A percentile compares a stretch with the other conserved stretches of the same genome.
Evolutionary conservation across 2,113 vertebrate genomes (phyloP).

Genomic region (Calidris pygmaea): DNA sequence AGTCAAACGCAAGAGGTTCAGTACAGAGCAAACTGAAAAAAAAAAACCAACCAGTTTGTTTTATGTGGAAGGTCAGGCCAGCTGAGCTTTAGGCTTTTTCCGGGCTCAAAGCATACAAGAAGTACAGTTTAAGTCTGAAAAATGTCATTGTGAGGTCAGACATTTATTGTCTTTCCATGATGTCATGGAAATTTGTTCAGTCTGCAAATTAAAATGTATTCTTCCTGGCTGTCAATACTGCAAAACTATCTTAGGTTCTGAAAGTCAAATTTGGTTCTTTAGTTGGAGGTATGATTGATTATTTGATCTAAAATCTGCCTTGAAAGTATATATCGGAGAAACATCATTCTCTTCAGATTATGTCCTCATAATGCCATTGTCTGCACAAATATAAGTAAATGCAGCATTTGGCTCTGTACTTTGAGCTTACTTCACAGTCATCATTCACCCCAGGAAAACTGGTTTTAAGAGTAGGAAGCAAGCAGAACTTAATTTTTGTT

Average conservation of each 20-base stretch:
- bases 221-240: slow-evolving; percentile 55
- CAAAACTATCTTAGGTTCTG: slow-evolving; percentile 21
- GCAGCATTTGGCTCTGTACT: slow-evolving; percentile 45
- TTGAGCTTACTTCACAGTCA: slow-evolving; percentile 56
- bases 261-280: slow-evolving; percentile 46
- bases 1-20: not conserved
- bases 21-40: not conserved
- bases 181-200: slow-evolving; percentile 55
- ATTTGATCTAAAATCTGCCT: slow-evolving; percentile 16
- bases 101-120: slow-evolving; percentile 11
- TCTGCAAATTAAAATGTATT: slow-evolving; percentile 56
- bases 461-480: not conserved
- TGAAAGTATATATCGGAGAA: slow-evolving; percentile 45
- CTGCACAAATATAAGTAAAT: slow-evolving; percentile 56
- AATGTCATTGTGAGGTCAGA: slow-evolving; percentile 47
- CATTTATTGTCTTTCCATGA: slow-evolving; percentile 55
- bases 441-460: slow-evolving; percentile 20
- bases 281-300: slow-evolving; percentile 35
- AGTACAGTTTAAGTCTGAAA: slow-evolving; percentile 39
- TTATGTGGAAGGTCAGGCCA: slow-evolving; percentile 42
- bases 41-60: not conserved
- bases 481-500: not conserved
- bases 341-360: slow-evolving; percentile 48
- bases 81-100: slow-evolving; percentile 31
- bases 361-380: slow-evolving; percentile 48